Percentiles rank a stretch among this genome's conserved stretches.
Conservation (phyloP, 2,888 invertebrate genomes). For the Brachypalpus laphriformis region DNA sequence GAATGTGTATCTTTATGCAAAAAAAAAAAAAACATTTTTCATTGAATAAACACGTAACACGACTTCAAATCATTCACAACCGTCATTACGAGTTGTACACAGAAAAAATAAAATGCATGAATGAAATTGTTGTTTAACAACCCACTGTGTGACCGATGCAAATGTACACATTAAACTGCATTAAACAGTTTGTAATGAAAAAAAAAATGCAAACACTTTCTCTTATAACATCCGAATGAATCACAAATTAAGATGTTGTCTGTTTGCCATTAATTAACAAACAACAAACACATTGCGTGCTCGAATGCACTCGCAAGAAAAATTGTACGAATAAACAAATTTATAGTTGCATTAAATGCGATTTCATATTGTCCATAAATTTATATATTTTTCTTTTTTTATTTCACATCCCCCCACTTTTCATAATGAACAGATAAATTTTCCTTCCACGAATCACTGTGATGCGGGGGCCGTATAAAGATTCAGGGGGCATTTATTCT, state of each 20-base stretch:
- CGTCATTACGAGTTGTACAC: neutral
- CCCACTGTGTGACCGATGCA: neutral
- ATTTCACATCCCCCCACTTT: neutral
- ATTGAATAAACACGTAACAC: too few relatives aligned
- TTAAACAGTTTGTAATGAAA: neutral
- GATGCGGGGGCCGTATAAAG: neutral
- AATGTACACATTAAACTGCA: neutral
- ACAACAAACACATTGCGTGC: neutral
- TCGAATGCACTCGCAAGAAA: slow-evolving; percentile 17
- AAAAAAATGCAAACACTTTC: slow-evolving; percentile 9
- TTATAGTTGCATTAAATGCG: slow-evolving; percentile 42
- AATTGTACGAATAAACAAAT: slow-evolving; percentile 6
- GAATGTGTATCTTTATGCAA: too few relatives aligned
- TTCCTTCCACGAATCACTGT: neutral
- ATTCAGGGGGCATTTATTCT: neutral
- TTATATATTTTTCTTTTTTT: slow-evolving; percentile 2
- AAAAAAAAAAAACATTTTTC: too few relatives aligned
- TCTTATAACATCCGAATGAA: neutral
- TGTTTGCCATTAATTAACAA: neutral
- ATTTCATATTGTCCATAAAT: slow-evolving; percentile 45
- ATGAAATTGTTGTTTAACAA: neutral
- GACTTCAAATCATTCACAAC: neutral
- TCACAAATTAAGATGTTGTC: slow-evolving; percentile 11
- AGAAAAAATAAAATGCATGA: neutral
- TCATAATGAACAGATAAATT: slow-evolving; percentile 37